Evolutionary conservation across 1,140 invertebrate genomes (phyloP).

Genomic region (Sipha flava): DNA sequence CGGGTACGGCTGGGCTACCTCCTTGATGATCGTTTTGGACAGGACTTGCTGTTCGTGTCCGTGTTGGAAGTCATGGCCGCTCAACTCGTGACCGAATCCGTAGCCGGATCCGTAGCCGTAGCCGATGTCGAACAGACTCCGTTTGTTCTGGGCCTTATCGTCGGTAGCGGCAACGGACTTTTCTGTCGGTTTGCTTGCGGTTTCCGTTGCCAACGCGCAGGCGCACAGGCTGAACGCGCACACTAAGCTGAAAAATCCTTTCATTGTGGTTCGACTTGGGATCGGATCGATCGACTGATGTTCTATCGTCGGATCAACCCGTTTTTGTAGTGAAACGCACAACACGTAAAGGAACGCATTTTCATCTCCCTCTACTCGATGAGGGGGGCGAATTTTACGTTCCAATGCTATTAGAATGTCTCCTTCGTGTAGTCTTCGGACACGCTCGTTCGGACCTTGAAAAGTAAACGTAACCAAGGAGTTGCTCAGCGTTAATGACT

Average conservation of each 20-base stretch:
- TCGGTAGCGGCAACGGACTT: not conserved
- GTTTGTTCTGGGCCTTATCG: conserved; percentile 2
- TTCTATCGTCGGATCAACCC: not conserved
- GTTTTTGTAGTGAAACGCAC: not conserved
- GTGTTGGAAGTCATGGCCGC: conserved; percentile 39
- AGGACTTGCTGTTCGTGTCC: conserved; percentile 38
- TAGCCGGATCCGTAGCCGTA: conserved; percentile 39
- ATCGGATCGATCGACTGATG: conserved; percentile 1
- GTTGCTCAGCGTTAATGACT: conserved; percentile 36
- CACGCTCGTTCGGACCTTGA: not conserved
- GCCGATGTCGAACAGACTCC: conserved; percentile 44
- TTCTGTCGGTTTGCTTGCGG: not conserved
- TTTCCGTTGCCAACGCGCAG: not conserved
- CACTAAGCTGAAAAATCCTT: not conserved
- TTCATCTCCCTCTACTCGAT: not conserved
- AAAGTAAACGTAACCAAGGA: conserved; percentile 34
- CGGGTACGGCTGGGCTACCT: conserved; percentile 41
- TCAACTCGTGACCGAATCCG: conserved; percentile 49
- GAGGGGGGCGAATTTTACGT: not conserved
- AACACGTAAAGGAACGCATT: not conserved
- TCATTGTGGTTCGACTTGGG: not conserved
- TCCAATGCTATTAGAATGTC: conserved; percentile 11
- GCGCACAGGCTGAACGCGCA: conserved; percentile 6
- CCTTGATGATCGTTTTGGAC: conserved; percentile 36
- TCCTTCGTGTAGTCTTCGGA: not conserved